These are phyloP conservation scores for Pogonognathellus flavescens DNA, from an alignment of 1,140 invertebrate genomes.

Conservation along the genomic window DNA sequence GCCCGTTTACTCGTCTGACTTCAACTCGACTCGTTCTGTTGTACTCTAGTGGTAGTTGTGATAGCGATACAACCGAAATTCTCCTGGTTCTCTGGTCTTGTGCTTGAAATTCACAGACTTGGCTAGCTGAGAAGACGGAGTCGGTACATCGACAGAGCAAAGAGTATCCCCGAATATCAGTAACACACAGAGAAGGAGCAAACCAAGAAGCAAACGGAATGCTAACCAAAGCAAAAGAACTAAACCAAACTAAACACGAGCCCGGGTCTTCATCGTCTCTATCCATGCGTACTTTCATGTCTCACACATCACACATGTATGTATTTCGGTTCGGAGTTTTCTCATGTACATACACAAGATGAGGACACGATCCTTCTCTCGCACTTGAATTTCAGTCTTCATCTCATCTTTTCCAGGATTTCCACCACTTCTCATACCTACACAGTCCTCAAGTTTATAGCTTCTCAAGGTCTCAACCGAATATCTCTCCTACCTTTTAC, in stretches of 20 bases:
- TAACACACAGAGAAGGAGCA: not conserved
- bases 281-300: conserved; percentile 43
- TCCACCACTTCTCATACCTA: not conserved
- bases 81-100: no score
- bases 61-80: no score
- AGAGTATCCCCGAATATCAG: no score
- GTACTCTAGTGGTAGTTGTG: not conserved
- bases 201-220: conserved; percentile 30
- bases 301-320: conserved; percentile 13
- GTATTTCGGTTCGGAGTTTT: conserved; percentile 29
- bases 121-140: no score
- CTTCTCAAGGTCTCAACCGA: not conserved
- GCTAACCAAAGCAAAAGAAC: conserved; percentile 18
- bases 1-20: conserved; percentile 8
- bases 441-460: not conserved
- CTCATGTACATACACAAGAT: not conserved
- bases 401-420: conserved; percentile 40
- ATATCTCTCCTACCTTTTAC: not conserved
- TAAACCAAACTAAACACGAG: conserved; percentile 27
- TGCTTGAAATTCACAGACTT: no score
- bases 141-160: no score
- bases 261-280: conserved; percentile 1
- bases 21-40: not conserved
- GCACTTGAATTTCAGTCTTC: conserved; percentile 43
- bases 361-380: conserved; percentile 7